A percentile compares a stretch with the other conserved stretches of the same genome.
Evolutionary conservation across 2,888 invertebrate genomes (phyloP).

Genomic region (Timema podura): DNA sequence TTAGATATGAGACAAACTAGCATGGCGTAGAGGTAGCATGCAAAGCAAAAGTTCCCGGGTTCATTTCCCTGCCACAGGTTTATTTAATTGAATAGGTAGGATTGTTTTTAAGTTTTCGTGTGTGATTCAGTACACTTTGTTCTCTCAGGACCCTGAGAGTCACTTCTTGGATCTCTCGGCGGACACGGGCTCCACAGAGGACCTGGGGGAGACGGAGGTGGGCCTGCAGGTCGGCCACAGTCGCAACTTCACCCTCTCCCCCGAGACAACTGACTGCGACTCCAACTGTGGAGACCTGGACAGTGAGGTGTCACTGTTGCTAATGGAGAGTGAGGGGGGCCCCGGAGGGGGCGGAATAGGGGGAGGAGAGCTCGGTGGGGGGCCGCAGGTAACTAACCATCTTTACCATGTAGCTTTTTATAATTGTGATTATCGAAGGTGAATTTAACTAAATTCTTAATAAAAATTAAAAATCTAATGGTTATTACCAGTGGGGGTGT

Average conservation of each 20-base stretch:
- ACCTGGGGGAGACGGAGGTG: constrained; percentile 59
- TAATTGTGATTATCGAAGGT: no score
- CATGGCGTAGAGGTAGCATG: no score
- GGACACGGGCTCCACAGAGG: constrained; percentile 60
- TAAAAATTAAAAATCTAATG: no score
- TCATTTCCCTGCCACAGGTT: background rate
- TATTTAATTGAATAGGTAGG: background rate
- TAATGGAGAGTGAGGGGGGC: constrained; percentile 51
- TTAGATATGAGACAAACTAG: no score
- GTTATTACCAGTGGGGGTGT: no score
- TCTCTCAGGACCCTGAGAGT: constrained; percentile 41
- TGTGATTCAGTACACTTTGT: background rate
- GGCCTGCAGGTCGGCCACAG: constrained; percentile 62
- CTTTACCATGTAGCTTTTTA: constrained; percentile 10
- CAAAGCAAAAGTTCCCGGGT: no score
- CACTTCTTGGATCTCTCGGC: constrained; percentile 49
- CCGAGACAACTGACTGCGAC: constrained; percentile 90
- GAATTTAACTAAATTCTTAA: no score
- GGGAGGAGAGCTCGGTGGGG: constrained; percentile 44
- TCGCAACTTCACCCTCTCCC: constrained; percentile 83
- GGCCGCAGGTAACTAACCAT: constrained; percentile 1
- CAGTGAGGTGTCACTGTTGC: constrained; percentile 75
- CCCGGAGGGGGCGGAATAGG: constrained; percentile 47
- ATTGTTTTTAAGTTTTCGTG: background rate
- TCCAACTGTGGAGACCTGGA: constrained; percentile 82